Conservation (phyloP, 2,888 invertebrate species). For the Drosophila phalerata region DNA sequence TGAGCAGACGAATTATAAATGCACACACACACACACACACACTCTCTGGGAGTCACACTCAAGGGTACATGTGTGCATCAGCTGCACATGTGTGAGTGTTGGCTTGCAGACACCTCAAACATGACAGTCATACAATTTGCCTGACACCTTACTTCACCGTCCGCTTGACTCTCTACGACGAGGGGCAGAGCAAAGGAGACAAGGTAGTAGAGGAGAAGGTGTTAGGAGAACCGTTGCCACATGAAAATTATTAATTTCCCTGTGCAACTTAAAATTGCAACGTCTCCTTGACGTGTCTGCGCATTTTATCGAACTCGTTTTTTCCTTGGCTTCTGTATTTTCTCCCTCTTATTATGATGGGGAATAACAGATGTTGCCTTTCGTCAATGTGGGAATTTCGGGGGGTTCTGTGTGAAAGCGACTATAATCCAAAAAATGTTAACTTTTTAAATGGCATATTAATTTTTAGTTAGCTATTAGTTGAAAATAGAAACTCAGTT, state of each 20-base stretch:
- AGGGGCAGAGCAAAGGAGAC: not conserved
- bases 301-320: constrained; percentile 42
- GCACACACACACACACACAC: constrained; percentile 42
- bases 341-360: not conserved
- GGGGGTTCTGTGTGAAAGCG: not conserved
- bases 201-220: not conserved
- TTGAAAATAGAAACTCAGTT: not conserved
- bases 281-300: constrained; percentile 37
- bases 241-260: constrained; percentile 75
- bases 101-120: constrained; percentile 58
- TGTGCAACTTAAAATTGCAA: constrained; percentile 69
- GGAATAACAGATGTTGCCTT: constrained; percentile 4
- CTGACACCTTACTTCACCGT: constrained; percentile 34
- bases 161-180: constrained; percentile 48
- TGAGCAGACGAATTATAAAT: constrained; percentile 70
- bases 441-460: constrained; percentile 68
- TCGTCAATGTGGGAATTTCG: not conserved
- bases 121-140: constrained; percentile 62
- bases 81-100: constrained; percentile 47
- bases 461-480: constrained; percentile 46
- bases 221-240: constrained; percentile 39
- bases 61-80: constrained; percentile 19
- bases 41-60: constrained; percentile 4
- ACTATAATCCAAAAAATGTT: constrained; percentile 26
- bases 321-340: constrained; percentile 1